Base-by-base conservation (phyloP, 2,113 vertebrate genomes). In the Ailuropoda melanoleuca region DNA sequence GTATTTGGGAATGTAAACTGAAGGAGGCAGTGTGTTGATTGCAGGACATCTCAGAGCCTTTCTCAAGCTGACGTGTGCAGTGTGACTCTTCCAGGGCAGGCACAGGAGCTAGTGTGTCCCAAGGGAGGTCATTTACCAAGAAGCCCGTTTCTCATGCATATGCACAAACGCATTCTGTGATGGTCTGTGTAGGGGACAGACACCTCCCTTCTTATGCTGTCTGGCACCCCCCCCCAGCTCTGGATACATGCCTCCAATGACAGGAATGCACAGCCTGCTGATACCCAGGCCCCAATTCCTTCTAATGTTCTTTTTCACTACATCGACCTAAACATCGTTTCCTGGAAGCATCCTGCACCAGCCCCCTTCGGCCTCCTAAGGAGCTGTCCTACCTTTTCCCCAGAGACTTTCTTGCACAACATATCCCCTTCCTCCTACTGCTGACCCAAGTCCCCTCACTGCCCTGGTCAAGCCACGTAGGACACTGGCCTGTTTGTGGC, bases 131-230 rank as follows among this genome's bases (percentile, higher is more conserved):
- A 37, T 23, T 80, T 31, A 48, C 31, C 46, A 7, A 23, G 56
- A 64, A 31, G 24, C 75, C 24, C 7, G 29, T 58, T 58, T 23
- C n/a, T 43, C 43, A 12, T 1, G 0, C n/a, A 1, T 4, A 1
- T 19, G 56, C 31, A 14, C 64, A 34, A 34, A 58, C 0, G 0
- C 15, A 3, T 19, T 34, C 37, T 72, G 80, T 37, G 26, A 5
- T 10, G 8, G 9, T 10, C 3, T 4, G n/a, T 68, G 34, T 68
- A 19, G 17, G 66, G 34, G 66, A 37, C 66, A n/a, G 6, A 53
- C 0, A 4, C 7, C 37, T 13, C 82, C 21, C n/a, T 64, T 29
- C 17, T 29, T 24, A 4, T 9, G 34, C 34, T 0, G 1, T 34
- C 43, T 18, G 74, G 15, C 0, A 6, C 8, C 34, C 10, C 43